Percentiles rank a stretch among this genome's conserved stretches.
Evolutionary conservation across 1,140 invertebrate species (phyloP).

Genomic region (Euwallacea similis): DNA sequence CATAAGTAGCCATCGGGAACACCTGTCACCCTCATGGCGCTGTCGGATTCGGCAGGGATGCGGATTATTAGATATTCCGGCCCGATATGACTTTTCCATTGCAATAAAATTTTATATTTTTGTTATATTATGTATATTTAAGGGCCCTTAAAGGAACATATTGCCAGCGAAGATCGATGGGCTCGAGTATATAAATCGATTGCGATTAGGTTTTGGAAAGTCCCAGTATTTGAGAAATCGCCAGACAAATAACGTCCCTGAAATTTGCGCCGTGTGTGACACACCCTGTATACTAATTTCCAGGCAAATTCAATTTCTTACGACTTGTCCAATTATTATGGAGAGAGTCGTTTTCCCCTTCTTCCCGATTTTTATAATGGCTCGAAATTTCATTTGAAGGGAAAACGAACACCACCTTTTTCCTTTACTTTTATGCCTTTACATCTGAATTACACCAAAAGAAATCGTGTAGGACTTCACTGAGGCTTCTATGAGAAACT

Average conservation of each 20-base stretch:
- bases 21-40: conserved; percentile 19
- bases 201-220: too few relatives aligned
- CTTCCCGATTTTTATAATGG: background rate
- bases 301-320: conserved; percentile 7
- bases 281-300: background rate
- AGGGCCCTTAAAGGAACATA: conserved; percentile 4
- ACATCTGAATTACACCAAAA: too few relatives aligned
- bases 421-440: background rate
- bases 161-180: too few relatives aligned
- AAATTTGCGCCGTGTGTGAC: too few relatives aligned
- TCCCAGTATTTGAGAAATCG: too few relatives aligned
- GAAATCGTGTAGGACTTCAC: too few relatives aligned
- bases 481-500: too few relatives aligned
- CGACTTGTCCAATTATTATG: background rate
- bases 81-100: conserved; percentile 25
- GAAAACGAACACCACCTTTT: background rate
- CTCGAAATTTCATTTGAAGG: background rate
- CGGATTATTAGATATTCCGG: conserved; percentile 31
- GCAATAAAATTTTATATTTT: conserved; percentile 30
- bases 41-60: conserved; percentile 29
- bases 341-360: conserved; percentile 3
- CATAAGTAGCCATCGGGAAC: conserved; percentile 18
- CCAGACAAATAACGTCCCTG: too few relatives aligned
- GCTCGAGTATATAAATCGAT: too few relatives aligned
- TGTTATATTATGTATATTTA: conserved; percentile 28